These are phyloP conservation scores for Valencia hispanica DNA, from an alignment of 2,797 vertebrate species.

Conservation along the genomic window DNA sequence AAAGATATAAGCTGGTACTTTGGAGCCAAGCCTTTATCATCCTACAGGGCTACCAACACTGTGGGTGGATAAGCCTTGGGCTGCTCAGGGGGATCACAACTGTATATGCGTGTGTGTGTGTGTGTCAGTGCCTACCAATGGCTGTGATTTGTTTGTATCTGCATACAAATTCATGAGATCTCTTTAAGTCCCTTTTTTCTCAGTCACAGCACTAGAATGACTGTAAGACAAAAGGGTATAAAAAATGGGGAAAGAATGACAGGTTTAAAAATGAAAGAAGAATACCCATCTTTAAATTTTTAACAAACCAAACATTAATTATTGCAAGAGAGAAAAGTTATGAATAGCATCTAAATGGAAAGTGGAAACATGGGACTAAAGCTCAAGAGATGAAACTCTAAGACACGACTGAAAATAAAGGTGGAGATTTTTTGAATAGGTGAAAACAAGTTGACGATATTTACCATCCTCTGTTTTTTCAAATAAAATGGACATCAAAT, in stretches of 20 bases:
- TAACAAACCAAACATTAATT: conserved; percentile 7
- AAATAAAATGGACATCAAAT: conserved; percentile 5
- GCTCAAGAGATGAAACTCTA: background rate
- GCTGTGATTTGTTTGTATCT: conserved; percentile 16
- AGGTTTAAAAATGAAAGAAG: conserved; percentile 11
- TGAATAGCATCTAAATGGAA: conserved; percentile 10
- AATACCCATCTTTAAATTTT: conserved; percentile 1
- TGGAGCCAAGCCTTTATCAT: conserved; percentile 73
- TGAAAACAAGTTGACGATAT: conserved; percentile 9
- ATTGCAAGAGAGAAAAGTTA: background rate
- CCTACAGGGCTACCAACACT: conserved; percentile 58
- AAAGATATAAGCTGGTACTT: conserved; percentile 74
- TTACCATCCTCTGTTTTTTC: conserved; percentile 2
- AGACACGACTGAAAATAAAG: background rate
- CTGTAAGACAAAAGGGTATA: background rate
- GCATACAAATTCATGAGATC: conserved; percentile 24
- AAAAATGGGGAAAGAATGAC: background rate
- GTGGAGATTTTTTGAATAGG: background rate
- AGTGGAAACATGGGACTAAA: conserved; percentile 13
- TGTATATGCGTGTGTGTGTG: conserved; percentile 23
- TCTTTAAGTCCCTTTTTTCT: conserved; percentile 16
- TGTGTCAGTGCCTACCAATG: conserved; percentile 15
- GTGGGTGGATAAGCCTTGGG: conserved; percentile 77
- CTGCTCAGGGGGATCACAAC: conserved; percentile 54
- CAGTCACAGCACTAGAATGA: conserved; percentile 1